Evolutionary conservation across 2,113 vertebrate genomes (phyloP).

Genomic region (Rhea americana): DNA sequence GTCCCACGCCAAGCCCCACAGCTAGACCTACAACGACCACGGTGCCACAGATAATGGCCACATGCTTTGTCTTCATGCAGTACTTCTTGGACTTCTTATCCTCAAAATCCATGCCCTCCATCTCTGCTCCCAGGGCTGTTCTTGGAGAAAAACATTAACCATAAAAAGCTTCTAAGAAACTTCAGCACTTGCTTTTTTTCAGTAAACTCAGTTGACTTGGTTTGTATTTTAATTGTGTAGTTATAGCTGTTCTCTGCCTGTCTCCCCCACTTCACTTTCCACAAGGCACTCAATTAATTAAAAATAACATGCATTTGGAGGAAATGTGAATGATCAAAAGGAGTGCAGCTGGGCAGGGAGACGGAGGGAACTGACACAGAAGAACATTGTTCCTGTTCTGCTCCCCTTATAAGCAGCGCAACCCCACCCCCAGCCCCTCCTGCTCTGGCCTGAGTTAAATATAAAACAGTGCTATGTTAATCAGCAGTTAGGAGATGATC

Average conservation of each 20-base stretch:
- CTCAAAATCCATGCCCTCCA: conserved; percentile 79
- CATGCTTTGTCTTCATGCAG: conserved; percentile 85
- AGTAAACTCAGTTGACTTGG: conserved; percentile 38
- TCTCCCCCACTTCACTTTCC: neutral
- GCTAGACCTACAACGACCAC: conserved; percentile 81
- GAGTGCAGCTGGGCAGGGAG: conserved; percentile 18
- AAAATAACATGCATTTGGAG: conserved; percentile 17
- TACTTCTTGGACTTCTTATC: conserved; percentile 76
- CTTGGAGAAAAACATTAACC: conserved; percentile 9
- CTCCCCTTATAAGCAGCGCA: conserved; percentile 60
- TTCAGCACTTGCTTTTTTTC: conserved; percentile 35
- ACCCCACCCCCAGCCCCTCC: conserved; percentile 65
- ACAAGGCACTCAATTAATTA: conserved; percentile 44
- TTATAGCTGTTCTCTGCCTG: conserved; percentile 21
- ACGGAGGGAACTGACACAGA: conserved; percentile 6
- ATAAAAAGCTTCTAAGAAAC: conserved; percentile 8
- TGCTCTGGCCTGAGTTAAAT: conserved; percentile 80
- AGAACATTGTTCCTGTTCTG: conserved; percentile 31
- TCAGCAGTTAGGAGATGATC: conserved; percentile 73
- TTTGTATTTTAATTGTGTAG: conserved; percentile 32
- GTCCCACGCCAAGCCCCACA: conserved; percentile 88
- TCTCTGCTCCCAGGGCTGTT: conserved; percentile 58
- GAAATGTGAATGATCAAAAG: conserved; percentile 21
- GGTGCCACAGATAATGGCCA: conserved; percentile 78
- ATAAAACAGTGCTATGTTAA: conserved; percentile 81